Evolutionary conservation across 1,140 invertebrate species (phyloP), one percentile per base, ranked within the genome.

Genomic region (Tetraneura akinire): DNA sequence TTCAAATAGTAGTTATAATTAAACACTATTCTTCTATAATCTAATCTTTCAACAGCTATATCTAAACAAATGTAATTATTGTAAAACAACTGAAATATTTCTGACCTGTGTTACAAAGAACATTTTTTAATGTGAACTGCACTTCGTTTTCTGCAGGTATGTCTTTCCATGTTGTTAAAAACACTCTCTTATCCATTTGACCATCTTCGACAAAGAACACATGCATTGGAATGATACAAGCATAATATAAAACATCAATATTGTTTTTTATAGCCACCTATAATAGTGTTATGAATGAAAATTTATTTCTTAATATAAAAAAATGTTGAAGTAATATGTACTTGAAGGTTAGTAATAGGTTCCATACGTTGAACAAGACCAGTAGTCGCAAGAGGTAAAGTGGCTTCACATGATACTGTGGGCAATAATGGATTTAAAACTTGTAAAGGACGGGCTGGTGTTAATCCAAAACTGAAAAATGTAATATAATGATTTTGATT

Each of bases 191-290:
- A 84, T 99, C 98, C 88, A 99, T 92, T 84, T 97, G 94, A 0
- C 98, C 98, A 87, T 99, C 97, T 86, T 99, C 97, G 1, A 90
- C 89, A 86, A 99, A 99, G 81, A 97, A 91, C 0, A 96, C 91
- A 86, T 98, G 93, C 85, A 97, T 93, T 21, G 97, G 97, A 29
- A 99, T 92, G 29, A 95, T 85, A 84, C 94, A 95, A 60, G 96
- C 96, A 88, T 98, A 99, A 86, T 99, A 99, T 86, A 99, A 97
- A 3, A 99, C 95, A 86, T 98, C 97, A 29, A 99, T 95, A 87
- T 97, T 99, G 88, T 99, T 99, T 87, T 99, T 99, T 16, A 99
- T 91, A 14, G 98, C 98, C 80, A 99, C 95, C 91, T 96, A 86
- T 11, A 88, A 86, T 82, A 80, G 81, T 78, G 37, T 55, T 29